A percentile compares a stretch with the other conserved stretches of the same genome.
These are phyloP conservation scores for Eucera pruinosa DNA, from an alignment of 2,888 invertebrate genomes.

Conservation along the genomic window DNA sequence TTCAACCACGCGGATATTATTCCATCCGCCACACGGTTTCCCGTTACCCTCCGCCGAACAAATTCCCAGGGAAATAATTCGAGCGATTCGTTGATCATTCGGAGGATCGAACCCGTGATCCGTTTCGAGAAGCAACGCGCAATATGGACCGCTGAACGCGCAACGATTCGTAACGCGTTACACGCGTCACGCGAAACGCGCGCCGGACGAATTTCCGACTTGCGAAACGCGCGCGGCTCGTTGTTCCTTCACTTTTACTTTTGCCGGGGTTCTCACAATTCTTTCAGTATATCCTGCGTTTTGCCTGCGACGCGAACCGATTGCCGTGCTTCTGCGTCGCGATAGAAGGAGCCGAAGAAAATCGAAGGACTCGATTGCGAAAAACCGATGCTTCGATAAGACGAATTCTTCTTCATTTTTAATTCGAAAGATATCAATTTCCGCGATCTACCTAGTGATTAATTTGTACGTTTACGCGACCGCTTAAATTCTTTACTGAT, in stretches of 20 bases:
- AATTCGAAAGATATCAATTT: too few relatives aligned
- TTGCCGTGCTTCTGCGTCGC: too few relatives aligned
- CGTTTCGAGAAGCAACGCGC: slow-evolving; percentile 1
- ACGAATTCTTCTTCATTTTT: too few relatives aligned
- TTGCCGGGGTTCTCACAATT: slow-evolving; percentile 43
- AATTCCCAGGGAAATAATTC: background rate
- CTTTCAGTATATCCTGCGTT: background rate
- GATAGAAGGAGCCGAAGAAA: too few relatives aligned
- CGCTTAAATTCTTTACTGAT: too few relatives aligned
- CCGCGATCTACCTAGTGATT: too few relatives aligned
- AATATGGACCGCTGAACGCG: slow-evolving; percentile 3
- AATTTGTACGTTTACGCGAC: too few relatives aligned
- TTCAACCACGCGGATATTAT: background rate
- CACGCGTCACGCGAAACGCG: slow-evolving; percentile 6
- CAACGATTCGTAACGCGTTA: slow-evolving; percentile 26
- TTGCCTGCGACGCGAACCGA: too few relatives aligned
- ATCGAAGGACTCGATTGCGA: too few relatives aligned
- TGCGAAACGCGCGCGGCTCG: slow-evolving; percentile 26
- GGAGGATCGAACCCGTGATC: background rate
- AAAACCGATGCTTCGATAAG: too few relatives aligned
- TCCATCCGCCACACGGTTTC: background rate
- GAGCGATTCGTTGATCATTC: background rate
- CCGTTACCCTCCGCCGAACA: background rate
- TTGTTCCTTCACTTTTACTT: slow-evolving; percentile 45
- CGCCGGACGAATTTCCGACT: slow-evolving; percentile 45